Evolutionary conservation across 2,797 vertebrate species (phyloP).

Genomic region (Kryptolebias ocellatus): DNA sequence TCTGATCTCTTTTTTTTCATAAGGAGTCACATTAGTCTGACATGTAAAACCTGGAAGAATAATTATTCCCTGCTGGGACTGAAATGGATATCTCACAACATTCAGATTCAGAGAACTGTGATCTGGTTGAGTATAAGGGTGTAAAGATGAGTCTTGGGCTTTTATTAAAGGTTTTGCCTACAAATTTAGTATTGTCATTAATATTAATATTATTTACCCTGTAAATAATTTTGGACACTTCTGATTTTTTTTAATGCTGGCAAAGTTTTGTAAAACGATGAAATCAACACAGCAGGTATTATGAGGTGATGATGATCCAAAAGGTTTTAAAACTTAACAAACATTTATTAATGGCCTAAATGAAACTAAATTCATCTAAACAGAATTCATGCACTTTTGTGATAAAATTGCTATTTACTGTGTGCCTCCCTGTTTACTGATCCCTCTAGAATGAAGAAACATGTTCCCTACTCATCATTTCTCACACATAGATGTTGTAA

Average conservation of each 20-base stretch:
- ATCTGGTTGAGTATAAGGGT: not conserved
- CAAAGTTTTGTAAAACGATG: conserved; percentile 6
- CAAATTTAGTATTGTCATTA: not conserved
- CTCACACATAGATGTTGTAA: conserved; percentile 15
- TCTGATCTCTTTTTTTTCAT: not conserved
- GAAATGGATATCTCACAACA: not conserved
- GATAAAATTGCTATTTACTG: too few relatives aligned
- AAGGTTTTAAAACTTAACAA: not conserved
- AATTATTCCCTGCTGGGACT: conserved; percentile 5
- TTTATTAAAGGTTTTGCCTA: not conserved
- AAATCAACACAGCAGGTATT: conserved; percentile 17
- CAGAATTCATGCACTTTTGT: too few relatives aligned
- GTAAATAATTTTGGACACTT: conserved; percentile 1
- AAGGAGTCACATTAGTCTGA: conserved; percentile 18
- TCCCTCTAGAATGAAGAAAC: too few relatives aligned
- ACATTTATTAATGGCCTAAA: not conserved
- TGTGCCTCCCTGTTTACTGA: too few relatives aligned
- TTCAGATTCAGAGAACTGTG: not conserved
- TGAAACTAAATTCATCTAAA: too few relatives aligned
- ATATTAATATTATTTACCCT: conserved; percentile 12
- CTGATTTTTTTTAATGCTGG: conserved; percentile 10
- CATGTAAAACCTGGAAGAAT: conserved; percentile 2
- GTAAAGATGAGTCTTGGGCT: not conserved
- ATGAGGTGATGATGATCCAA: conserved; percentile 8
- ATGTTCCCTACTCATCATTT: too few relatives aligned